Evolutionary conservation across 2,888 invertebrate species (phyloP), one percentile per base, ranked within the genome.

Genomic region (Amiota communis): DNA sequence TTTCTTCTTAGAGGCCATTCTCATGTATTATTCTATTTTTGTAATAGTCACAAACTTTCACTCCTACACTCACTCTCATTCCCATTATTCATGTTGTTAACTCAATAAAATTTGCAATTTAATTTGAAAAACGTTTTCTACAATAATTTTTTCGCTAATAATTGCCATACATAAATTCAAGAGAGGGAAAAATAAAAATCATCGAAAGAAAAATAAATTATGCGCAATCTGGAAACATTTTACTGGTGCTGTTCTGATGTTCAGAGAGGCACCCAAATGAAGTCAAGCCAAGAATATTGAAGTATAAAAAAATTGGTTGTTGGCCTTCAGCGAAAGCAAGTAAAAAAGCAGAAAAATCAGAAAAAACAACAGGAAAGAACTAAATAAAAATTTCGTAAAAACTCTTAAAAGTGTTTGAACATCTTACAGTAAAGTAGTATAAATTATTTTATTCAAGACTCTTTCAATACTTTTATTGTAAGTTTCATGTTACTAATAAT

Each of bases 131-230:
- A 15, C 65, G 20, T 17, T 46, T 57, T 36, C 36, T 36, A 59
- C 17, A 57, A 56, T 57, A 17, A 17, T 36, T 36, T 36, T 20
- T 20, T 57, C 46, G 59, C 49, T n/a, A 51, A 61, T 71, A 56
- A 71, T 64, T 71, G 56, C 64, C 23, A 15, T 15, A 64, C 47
- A 71, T 71, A 71, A 71, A 71, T 71, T 64, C n/a, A 48, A 15
- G n/a, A 36, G 36, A 36, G 36, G 6, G 56, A 13, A 12, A 70
- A 70, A 59, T 57, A 56, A 71, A 71, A 65, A 61, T 53, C 13
- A n/a, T 71, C 71, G 47, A 71, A 64, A 64, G 63, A 71, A 64
- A 71, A 20, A 71, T 71, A 71, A 72, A 72, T 47, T 72, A 67
- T 72, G 65, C 65, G 46, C 57, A 67, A 59, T 57, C 72, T 57